phyloP scores from a whole-genome alignment of 1,140 invertebrate species.

The Hylyphantes graminicola region DNA sequence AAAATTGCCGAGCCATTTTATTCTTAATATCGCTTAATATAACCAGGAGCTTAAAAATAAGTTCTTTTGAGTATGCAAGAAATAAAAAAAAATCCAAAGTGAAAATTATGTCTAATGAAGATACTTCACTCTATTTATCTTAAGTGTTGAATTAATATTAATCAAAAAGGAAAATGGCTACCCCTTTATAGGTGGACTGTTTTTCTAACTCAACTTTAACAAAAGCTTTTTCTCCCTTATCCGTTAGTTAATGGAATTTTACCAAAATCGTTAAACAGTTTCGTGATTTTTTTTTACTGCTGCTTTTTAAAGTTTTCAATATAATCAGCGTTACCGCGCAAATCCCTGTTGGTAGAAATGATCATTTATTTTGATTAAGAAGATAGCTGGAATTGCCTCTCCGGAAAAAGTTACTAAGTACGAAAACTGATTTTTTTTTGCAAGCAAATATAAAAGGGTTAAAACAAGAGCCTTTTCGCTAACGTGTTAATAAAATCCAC shows the following conservation, averaged over 20 bases:
- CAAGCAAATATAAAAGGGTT: background rate
- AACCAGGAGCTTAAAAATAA: slow-evolving; percentile 28
- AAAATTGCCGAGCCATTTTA: slow-evolving; percentile 22
- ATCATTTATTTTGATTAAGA: slow-evolving; percentile 53
- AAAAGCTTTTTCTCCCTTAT: slow-evolving; percentile 23
- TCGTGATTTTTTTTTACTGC: slow-evolving; percentile 20
- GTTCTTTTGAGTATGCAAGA: background rate
- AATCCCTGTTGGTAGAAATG: slow-evolving; percentile 28
- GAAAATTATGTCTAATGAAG: slow-evolving; percentile 41
- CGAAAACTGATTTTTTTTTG: background rate
- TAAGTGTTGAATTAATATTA: slow-evolving; percentile 55
- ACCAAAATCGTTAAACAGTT: slow-evolving; percentile 44
- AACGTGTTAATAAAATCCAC: slow-evolving; percentile 10
- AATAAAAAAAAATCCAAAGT: slow-evolving; percentile 15
- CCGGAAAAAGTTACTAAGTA: slow-evolving; percentile 1
- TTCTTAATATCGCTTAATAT: slow-evolving; percentile 50
- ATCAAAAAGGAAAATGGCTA: slow-evolving; percentile 30
- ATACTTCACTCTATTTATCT: slow-evolving; percentile 27
- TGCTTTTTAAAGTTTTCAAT: slow-evolving; percentile 6
- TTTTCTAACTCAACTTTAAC: slow-evolving; percentile 22
- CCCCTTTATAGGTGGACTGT: background rate
- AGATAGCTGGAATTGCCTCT: background rate
- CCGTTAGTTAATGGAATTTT: slow-evolving; percentile 47
- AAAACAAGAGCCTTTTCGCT: slow-evolving; percentile 1
- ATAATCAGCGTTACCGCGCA: slow-evolving; percentile 6